A percentile compares a stretch with the other conserved stretches of the same genome.
phyloP scores from a whole-genome alignment of 2,113 vertebrate genomes.

The Trinectes maculatus region DNA sequence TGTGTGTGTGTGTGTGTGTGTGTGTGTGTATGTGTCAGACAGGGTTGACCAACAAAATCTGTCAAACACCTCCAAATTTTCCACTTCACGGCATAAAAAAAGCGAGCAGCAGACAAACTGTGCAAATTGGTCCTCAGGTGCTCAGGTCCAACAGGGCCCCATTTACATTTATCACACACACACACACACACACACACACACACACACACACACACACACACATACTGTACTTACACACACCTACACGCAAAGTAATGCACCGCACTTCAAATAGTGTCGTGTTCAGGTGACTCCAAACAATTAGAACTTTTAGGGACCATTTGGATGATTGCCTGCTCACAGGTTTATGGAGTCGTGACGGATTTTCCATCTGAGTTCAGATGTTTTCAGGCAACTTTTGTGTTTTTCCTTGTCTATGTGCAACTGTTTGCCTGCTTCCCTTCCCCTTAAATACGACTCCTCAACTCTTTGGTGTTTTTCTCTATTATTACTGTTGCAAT shows the following conservation, averaged over 20 bases:
- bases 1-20: slow-evolving; percentile 18
- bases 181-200: no score
- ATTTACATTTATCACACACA: slow-evolving; percentile 17
- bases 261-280: background rate
- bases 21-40: slow-evolving; percentile 1
- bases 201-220: background rate
- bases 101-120: no score
- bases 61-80: slow-evolving; percentile 1
- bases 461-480: no score
- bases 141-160: slow-evolving; percentile 14
- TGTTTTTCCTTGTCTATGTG: no score
- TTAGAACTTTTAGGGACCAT: slow-evolving; percentile 26
- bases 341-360: no score
- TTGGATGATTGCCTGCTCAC: slow-evolving; percentile 10
- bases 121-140: no score
- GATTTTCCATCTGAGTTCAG: no score
- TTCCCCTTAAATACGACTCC: no score
- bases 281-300: slow-evolving; percentile 17
- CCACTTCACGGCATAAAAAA: slow-evolving; percentile 1
- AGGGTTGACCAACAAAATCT: slow-evolving; percentile 9
- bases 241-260: background rate
- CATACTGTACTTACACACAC: background rate
- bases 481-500: no score
- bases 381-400: no score
- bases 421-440: no score